Conservation (phyloP, 2,888 invertebrate genomes). For the Macrophya annulata region DNA sequence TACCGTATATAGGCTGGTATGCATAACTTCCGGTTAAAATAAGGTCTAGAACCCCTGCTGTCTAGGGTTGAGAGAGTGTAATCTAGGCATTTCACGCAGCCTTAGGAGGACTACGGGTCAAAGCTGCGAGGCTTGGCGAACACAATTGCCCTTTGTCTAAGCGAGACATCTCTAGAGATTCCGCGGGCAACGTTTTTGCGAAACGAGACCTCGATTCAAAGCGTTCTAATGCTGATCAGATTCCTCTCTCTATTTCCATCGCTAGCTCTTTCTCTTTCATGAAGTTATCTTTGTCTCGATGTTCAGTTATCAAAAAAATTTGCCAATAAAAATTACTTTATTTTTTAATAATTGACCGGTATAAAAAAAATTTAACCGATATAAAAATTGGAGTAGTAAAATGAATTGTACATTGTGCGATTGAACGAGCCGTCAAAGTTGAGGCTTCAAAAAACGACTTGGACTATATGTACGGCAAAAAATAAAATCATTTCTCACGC, state of each 20-base stretch:
- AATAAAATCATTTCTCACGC: slow-evolving; percentile 36
- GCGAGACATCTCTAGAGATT: slow-evolving; percentile 32
- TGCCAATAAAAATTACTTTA: not conserved
- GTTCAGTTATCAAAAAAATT: not conserved
- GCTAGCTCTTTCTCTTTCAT: no score
- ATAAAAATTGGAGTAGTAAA: not conserved
- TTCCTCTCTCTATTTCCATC: not conserved
- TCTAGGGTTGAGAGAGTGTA: slow-evolving; percentile 12
- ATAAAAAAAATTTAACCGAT: not conserved
- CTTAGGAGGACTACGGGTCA: slow-evolving; percentile 21
- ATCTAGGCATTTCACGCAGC: slow-evolving; percentile 44
- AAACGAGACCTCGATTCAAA: slow-evolving; percentile 21
- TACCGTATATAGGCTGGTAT: not conserved
- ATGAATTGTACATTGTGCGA: not conserved
- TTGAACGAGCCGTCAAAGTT: not conserved
- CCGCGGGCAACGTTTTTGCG: slow-evolving; percentile 13
- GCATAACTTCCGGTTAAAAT: not conserved
- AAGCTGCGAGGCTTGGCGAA: slow-evolving; percentile 28
- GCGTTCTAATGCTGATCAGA: not conserved
- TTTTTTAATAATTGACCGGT: not conserved
- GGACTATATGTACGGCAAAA: not conserved
- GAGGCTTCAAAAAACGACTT: no score
- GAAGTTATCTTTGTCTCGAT: not conserved
- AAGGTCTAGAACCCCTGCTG: not conserved
- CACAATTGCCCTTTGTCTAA: slow-evolving; percentile 40